phyloP scores from a whole-genome alignment of 2,113 vertebrate species.

The Grantiella picta region DNA sequence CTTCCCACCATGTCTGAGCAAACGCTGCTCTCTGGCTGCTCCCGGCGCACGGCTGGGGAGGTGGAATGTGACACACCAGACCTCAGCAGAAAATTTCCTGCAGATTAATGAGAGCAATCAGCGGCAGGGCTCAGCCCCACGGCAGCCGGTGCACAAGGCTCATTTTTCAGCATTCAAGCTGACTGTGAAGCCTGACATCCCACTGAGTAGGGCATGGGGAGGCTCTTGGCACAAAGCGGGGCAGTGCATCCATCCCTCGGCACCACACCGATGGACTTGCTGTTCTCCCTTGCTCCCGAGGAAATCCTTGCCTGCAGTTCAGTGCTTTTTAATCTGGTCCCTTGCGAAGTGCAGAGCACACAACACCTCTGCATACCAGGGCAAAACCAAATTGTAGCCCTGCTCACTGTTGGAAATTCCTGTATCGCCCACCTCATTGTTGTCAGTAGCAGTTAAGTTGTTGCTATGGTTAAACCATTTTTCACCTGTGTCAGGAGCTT shows the following conservation, averaged over 20 bases:
- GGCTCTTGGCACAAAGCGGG: neutral
- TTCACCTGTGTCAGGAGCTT: neutral
- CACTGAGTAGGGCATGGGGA: neutral
- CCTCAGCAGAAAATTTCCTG: neutral
- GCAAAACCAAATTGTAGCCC: neutral
- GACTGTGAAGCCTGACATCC: neutral
- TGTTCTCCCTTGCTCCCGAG: neutral
- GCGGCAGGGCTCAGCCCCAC: neutral
- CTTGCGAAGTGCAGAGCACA: neutral
- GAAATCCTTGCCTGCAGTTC: neutral
- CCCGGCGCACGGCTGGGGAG: rapidly evolving
- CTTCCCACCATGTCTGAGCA: neutral
- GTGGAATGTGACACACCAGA: neutral
- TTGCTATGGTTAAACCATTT: neutral
- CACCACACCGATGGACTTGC: rapidly evolving
- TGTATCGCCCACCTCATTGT: rapidly evolving
- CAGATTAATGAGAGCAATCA: neutral
- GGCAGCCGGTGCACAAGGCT: neutral
- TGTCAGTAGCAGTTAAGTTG: neutral
- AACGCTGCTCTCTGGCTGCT: neutral
- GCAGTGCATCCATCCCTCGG: neutral
- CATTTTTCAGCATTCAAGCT: neutral
- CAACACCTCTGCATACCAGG: neutral
- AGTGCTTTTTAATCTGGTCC: neutral
- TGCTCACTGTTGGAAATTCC: neutral